phyloP scores from a whole-genome alignment of 1,140 invertebrate species.

The Chionoecetes opilio region DNA sequence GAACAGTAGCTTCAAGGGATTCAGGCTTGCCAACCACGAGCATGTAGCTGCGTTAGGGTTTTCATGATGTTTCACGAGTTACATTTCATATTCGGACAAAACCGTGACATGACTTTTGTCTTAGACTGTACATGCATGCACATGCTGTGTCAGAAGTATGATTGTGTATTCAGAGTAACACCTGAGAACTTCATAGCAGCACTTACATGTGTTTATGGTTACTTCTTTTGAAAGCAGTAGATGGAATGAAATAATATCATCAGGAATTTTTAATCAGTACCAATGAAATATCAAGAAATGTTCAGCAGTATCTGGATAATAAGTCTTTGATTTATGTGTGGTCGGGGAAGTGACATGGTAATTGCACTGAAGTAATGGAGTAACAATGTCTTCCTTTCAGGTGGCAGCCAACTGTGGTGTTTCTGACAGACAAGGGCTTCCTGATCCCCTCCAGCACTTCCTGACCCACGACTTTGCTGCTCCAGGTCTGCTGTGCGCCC shows the following conservation, averaged over 20 bases:
- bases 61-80: too few relatives aligned
- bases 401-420: slow-evolving; percentile 76
- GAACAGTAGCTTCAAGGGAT: too few relatives aligned
- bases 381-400: slow-evolving; percentile 44
- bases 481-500: background rate
- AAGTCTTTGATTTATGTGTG: background rate
- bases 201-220: too few relatives aligned
- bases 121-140: too few relatives aligned
- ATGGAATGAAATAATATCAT: background rate
- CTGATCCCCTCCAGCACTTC: slow-evolving; percentile 68
- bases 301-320: background rate
- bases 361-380: background rate
- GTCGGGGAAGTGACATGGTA: background rate
- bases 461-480: slow-evolving; percentile 61
- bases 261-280: background rate
- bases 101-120: too few relatives aligned
- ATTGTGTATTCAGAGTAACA: too few relatives aligned
- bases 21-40: too few relatives aligned
- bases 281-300: background rate
- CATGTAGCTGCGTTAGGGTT: too few relatives aligned
- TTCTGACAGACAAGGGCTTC: slow-evolving; percentile 65
- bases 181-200: too few relatives aligned
- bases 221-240: too few relatives aligned
- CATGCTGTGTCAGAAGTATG: too few relatives aligned
- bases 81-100: too few relatives aligned